phyloP scores from a whole-genome alignment of 2,113 vertebrate species.

The Strigops habroptila region DNA sequence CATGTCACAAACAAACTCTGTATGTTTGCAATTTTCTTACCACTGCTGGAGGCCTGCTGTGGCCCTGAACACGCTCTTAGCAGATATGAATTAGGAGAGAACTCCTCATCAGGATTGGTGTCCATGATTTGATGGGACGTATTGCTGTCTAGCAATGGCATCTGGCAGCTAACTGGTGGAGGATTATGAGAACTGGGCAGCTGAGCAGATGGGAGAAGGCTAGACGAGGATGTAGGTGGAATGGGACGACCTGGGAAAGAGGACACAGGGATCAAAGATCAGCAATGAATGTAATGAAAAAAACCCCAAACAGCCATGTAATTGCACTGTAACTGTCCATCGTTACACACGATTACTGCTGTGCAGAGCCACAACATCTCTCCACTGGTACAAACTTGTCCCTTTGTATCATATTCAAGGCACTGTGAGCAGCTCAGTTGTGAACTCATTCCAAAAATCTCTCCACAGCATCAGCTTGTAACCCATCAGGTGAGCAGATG shows the following conservation, averaged over 20 bases:
- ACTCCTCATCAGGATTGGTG: constrained; percentile 93
- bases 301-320: constrained; percentile 11
- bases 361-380: not conserved
- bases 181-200: constrained; percentile 90
- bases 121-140: constrained; percentile 98
- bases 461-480: not conserved
- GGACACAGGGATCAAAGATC: constrained; percentile 83
- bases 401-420: not conserved
- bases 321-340: constrained; percentile 1
- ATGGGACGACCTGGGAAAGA: constrained; percentile 95
- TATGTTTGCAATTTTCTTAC: constrained; percentile 82
- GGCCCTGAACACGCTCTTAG: constrained; percentile 87
- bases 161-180: constrained; percentile 94
- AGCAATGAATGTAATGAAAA: constrained; percentile 72
- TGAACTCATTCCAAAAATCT: not conserved
- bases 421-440: not conserved
- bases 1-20: constrained; percentile 58
- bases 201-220: constrained; percentile 93
- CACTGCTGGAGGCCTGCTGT: constrained; percentile 84
- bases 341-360: not conserved
- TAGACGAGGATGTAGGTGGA: constrained; percentile 96
- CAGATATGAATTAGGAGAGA: constrained; percentile 91
- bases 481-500: not conserved
- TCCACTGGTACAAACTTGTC: not conserved
- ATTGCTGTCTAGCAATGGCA: constrained; percentile 98